Conservation (phyloP, 1,140 invertebrate genomes). For the Reticulitermes speratus region DNA sequence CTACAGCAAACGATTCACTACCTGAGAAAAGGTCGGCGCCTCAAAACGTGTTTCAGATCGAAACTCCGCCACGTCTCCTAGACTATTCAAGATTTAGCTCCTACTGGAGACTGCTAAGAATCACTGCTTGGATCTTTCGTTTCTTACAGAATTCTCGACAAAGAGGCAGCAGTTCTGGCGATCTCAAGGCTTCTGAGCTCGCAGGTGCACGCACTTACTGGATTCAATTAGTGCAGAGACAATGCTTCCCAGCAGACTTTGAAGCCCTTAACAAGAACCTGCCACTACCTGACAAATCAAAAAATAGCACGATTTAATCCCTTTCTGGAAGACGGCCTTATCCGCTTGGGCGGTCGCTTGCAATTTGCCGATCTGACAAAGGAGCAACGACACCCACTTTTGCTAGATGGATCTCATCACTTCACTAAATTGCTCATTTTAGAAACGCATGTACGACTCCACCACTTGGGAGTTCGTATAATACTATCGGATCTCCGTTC, state of each 20-base stretch:
- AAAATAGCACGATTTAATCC: slow-evolving; percentile 12
- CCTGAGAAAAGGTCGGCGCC: background rate
- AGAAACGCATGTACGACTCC: background rate
- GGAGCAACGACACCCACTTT: too few relatives aligned
- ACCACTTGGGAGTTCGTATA: background rate
- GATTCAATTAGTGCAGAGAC: background rate
- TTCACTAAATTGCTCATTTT: background rate
- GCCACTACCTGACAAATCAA: background rate
- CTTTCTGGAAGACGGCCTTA: background rate
- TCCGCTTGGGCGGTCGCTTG: background rate
- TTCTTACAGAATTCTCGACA: too few relatives aligned
- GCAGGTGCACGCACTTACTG: background rate
- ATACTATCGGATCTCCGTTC: too few relatives aligned
- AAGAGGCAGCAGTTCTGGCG: too few relatives aligned
- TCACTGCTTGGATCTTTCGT: too few relatives aligned
- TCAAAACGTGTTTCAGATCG: background rate
- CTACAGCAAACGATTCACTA: background rate
- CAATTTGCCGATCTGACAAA: background rate
- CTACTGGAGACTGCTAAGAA: background rate
- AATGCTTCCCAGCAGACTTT: background rate
- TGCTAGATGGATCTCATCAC: background rate
- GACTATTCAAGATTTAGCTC: background rate
- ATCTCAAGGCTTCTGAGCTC: background rate
- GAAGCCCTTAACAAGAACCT: background rate
- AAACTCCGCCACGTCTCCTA: background rate